phyloP scores from a whole-genome alignment of 2,888 invertebrate species.

The Zaprionus obscuricornis region DNA sequence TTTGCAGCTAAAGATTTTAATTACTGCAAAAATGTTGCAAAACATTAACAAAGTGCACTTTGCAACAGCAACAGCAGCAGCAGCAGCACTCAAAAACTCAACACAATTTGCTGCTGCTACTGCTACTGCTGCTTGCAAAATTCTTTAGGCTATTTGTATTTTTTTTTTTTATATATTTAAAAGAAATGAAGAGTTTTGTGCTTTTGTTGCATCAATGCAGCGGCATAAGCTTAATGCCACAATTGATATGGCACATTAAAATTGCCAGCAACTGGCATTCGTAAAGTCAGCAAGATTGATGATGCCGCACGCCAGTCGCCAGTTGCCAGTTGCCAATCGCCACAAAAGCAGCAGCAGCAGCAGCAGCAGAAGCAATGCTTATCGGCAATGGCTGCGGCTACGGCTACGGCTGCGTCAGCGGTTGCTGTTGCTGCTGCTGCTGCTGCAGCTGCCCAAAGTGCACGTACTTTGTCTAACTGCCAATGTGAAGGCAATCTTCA shows the following conservation, averaged over 20 bases:
- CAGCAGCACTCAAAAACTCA: constrained; percentile 4
- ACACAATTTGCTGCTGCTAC: constrained; percentile 11
- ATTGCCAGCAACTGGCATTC: constrained; percentile 64
- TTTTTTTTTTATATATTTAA: constrained; percentile 47
- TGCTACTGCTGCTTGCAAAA: constrained; percentile 8
- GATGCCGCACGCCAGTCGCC: constrained; percentile 54
- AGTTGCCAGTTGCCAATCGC: constrained; percentile 18
- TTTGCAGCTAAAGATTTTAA: constrained; percentile 72
- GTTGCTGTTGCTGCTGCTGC: constrained; percentile 26
- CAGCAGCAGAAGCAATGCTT: background rate
- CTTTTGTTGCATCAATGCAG: constrained; percentile 5
- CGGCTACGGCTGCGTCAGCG: no score
- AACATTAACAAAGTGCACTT: constrained; percentile 56
- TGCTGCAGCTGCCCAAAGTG: constrained; percentile 53
- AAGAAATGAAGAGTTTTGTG: constrained; percentile 70
- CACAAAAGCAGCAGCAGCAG: constrained; percentile 11
- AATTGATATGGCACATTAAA: constrained; percentile 74
- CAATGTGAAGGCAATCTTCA: constrained; percentile 48
- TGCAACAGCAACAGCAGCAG: constrained; percentile 8
- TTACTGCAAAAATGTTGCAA: constrained; percentile 67
- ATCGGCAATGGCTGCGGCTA: constrained; percentile 9
- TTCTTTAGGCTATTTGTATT: background rate
- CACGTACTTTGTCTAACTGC: constrained; percentile 78
- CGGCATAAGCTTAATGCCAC: constrained; percentile 56
- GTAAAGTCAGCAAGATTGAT: constrained; percentile 66